A percentile compares a stretch with the other conserved stretches of the same genome.
Conservation (phyloP, 2,113 vertebrate genomes). For the Turnix velox region DNA sequence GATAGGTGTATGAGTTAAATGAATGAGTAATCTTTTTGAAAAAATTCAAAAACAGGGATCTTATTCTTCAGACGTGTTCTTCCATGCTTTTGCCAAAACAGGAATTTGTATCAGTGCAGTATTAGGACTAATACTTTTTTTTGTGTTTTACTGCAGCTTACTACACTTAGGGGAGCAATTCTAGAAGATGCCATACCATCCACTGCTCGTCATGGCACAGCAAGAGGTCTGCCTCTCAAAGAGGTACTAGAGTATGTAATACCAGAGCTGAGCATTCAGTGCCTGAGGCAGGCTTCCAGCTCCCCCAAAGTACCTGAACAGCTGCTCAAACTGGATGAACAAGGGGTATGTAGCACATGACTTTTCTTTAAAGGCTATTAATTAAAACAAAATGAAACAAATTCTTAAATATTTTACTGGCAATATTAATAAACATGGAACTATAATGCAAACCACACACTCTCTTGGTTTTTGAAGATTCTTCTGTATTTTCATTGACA, state of each 20-base stretch:
- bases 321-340: constrained; percentile 93
- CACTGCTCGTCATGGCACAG: constrained; percentile 88
- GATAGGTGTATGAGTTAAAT: neutral
- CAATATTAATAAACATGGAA: neutral
- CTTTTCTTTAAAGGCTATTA: neutral
- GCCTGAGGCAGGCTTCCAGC: constrained; percentile 86
- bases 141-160: constrained; percentile 74
- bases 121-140: neutral
- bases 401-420: neutral
- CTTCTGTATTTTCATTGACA: neutral
- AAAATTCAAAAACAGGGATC: neutral
- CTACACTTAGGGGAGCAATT: constrained; percentile 93
- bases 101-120: neutral
- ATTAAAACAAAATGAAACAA: neutral
- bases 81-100: neutral
- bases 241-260: constrained; percentile 95
- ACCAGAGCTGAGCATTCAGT: constrained; percentile 90
- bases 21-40: neutral
- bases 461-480: neutral
- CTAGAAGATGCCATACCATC: constrained; percentile 94
- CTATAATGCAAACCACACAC: neutral
- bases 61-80: neutral
- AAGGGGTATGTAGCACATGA: constrained; percentile 82
- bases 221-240: constrained; percentile 92
- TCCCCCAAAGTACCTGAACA: constrained; percentile 91